Base-by-base conservation (phyloP, 1,140 invertebrate genomes). In the Macrobrachium rosenbergii region DNA sequence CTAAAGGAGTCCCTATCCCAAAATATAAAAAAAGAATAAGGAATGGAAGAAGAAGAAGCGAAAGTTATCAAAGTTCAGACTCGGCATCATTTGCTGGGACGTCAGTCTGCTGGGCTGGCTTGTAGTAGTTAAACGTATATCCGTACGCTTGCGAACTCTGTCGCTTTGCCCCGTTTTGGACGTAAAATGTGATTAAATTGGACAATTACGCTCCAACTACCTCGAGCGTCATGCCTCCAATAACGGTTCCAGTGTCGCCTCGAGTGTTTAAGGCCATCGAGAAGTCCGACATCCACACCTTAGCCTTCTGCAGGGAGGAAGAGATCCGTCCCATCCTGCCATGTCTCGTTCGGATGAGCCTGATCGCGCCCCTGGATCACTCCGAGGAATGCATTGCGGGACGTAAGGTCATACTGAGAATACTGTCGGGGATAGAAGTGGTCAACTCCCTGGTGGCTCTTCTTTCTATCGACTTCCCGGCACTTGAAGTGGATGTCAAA, bases 371-470 rank as follows among this genome's bases (percentile, higher is more conserved):
- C 10, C 92, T 98, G 37, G 97, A 98, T 92, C 95, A 95, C 80
- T 97, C 96, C 0, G 94, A 94, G 90, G 94, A 95, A 64, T 98
- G 97, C 92, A 94, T 95, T 8, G 95, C 96, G 90, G 95, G 95
- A 14, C 95, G 97, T 89, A 97, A 98, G 91, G 95, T 96, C 90
- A 96, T 99, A 73, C 92, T 99, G 0, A 96, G 96, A 17, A 94
- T 98, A 58, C 93, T 99, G 0, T 97, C 97, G 2, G 96, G 96
- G 5, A 96, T 98, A 88, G 97, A 99, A 92, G 94, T 97, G 52
- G 98, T 99, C 0, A 99, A 99, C 92, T 96, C 97, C 72, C 96
- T 99, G 79, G 97, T 99, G 10, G 96, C 96, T 14, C 93, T 99
- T 5, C 93, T 99, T 16, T 98, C 97, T 2, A 98, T 99, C 69